Percentiles rank a stretch among this genome's conserved stretches.
Evolutionary conservation across 92 coral and sea anemone species (phyloP).

Genomic region (Epizoanthus scotinus): DNA sequence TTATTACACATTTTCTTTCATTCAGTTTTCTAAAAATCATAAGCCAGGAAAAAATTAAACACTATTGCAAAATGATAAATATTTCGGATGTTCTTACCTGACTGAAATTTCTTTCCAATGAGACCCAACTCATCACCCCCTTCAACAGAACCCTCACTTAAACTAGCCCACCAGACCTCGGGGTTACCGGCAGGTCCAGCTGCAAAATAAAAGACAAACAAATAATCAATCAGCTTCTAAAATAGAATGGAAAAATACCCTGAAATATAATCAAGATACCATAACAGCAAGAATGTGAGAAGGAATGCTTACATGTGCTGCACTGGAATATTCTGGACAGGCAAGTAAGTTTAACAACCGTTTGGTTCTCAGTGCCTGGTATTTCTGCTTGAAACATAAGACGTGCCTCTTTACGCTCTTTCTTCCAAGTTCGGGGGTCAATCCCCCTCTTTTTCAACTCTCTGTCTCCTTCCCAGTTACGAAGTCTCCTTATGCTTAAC

Average conservation of each 20-base stretch:
- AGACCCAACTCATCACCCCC: constrained; percentile 98
- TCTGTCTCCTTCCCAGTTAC: constrained; percentile 98
- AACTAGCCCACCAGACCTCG: constrained; percentile 99
- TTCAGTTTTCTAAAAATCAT: neutral
- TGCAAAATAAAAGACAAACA: constrained; percentile 33
- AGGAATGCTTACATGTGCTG: constrained; percentile 78
- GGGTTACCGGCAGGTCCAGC: constrained; percentile 99
- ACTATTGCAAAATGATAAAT: neutral
- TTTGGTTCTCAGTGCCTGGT: constrained; percentile 66
- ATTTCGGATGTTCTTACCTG: constrained; percentile 59
- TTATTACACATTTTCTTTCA: neutral
- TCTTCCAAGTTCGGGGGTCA: constrained; percentile 97
- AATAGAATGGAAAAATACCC: neutral
- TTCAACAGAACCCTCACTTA: constrained; percentile 88
- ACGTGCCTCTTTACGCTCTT: constrained; percentile 94
- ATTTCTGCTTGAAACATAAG: constrained; percentile 93
- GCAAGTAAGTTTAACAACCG: constrained; percentile 74
- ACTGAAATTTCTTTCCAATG: constrained; percentile 96
- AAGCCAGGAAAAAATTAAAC: neutral
- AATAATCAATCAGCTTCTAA: neutral
- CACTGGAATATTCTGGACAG: constrained; percentile 98
- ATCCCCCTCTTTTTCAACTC: constrained; percentile 92
- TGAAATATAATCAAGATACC: neutral
- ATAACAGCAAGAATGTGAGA: neutral
- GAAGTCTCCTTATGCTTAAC: constrained; percentile 84